These are phyloP conservation scores for Amaurobius ferox DNA, from an alignment of 2,888 invertebrate species.

Conservation along the genomic window DNA sequence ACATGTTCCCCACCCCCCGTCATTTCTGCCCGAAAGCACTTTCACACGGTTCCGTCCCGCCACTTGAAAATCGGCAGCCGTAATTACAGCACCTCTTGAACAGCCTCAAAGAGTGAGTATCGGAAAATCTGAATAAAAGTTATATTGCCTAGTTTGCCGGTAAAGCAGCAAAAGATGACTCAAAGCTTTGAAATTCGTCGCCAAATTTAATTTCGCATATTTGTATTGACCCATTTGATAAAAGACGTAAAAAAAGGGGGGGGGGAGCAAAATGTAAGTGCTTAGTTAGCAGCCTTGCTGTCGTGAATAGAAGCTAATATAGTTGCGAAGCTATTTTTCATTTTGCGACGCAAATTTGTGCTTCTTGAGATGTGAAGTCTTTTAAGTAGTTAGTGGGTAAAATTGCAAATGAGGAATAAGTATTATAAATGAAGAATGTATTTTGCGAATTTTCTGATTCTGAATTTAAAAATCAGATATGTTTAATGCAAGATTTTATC, in stretches of 20 bases:
- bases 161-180: conserved; percentile 1
- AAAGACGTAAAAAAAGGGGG: too few species aligned
- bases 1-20: background rate
- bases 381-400: too few species aligned
- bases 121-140: background rate
- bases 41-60: background rate
- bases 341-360: too few species aligned
- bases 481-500: too few species aligned
- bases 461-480: too few species aligned
- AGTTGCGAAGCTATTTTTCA: too few species aligned
- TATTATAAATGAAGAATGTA: too few species aligned
- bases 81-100: conserved; percentile 6
- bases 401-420: too few species aligned
- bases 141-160: background rate
- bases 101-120: background rate
- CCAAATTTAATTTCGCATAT: background rate
- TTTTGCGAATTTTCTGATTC: too few species aligned
- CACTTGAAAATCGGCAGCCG: background rate
- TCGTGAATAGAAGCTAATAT: too few species aligned
- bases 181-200: background rate
- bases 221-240: background rate
- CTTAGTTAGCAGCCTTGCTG: background rate
- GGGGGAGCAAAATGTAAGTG: background rate
- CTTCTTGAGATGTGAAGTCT: too few species aligned
- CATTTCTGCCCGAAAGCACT: background rate